Evolutionary conservation across 2,797 vertebrate species (phyloP), one percentile per base, ranked within the genome.

Genomic region (Salmo trutta): DNA sequence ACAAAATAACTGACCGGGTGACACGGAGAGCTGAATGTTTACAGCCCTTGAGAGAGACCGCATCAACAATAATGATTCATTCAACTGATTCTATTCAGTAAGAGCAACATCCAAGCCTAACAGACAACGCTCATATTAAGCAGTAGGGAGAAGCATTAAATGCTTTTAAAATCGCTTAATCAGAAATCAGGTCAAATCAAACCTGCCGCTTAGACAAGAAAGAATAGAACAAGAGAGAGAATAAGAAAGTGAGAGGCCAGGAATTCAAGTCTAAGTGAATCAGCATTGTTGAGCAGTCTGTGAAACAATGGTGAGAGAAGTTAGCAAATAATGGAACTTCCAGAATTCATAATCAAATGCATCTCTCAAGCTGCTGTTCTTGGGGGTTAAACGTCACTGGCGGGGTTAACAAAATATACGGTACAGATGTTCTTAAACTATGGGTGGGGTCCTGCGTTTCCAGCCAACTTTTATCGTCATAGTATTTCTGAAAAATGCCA

Each of bases 311-410:
- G 41, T 56, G 56, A 33, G 27, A 68, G n/a, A 31, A 52, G 71
- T 29, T 17, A 31, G 31, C 67, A 17, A 36, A 31, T 6, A 6
- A 15, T 15, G 19, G 19, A 36, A 65, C 31, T 17, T 52, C 17
- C 47, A 24, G 70, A 52, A 15, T 14, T 72, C 51, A 53, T 52
- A 14, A 52, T 72, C 47, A 7, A 65, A 77, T 33, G 24, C 33
- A 72, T 66, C 21, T 73, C 33, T 56, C 54, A 65, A 4, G 73
- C 52, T 65, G 69, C 59, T 52, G 47, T 66, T 73, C 56, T 65
- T 36, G 62, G 70, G 47, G 5, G 7, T 31, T 19, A 24, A 66
- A 54, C 6, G 29, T 68, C 62, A 67, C 21, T 52, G 47, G 47
- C 8, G 27, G 16, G 53, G 67, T 31, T 33, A 47, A 41, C 62